Percentiles rank a stretch among this genome's conserved stretches.
These are phyloP conservation scores for Chaetorhynchus papuensis DNA, from an alignment of 2,113 vertebrate species.

Conservation along the genomic window DNA sequence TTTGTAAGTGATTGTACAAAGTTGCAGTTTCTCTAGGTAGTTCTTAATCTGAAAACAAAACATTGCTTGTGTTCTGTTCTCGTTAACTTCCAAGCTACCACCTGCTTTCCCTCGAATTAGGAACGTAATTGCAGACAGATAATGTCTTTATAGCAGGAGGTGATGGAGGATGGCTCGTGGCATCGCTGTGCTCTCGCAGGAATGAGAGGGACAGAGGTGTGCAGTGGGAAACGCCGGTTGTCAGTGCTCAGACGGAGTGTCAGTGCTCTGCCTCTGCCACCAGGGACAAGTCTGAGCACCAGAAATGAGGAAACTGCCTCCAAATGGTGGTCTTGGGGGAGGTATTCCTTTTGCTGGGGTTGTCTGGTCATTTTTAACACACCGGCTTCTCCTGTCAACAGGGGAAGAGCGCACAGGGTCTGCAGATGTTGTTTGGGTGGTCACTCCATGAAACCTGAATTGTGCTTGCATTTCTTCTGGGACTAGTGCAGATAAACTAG, in stretches of 20 bases:
- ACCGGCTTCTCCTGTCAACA: background rate
- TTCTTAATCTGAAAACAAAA: constrained; percentile 38
- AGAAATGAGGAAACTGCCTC: background rate
- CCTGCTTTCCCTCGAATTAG: constrained; percentile 30
- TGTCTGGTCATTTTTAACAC: background rate
- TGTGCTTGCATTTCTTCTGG: background rate
- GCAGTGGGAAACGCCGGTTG: background rate
- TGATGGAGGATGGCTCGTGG: background rate
- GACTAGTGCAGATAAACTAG: background rate
- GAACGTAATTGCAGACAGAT: constrained; percentile 1
- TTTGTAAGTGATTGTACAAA: background rate
- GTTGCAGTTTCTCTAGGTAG: background rate
- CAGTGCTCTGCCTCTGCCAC: background rate
- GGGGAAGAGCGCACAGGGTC: background rate
- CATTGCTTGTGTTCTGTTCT: background rate
- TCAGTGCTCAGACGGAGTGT: background rate
- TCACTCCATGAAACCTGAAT: background rate
- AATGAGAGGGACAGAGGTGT: background rate
- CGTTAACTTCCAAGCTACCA: constrained; percentile 19
- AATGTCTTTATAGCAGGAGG: background rate
- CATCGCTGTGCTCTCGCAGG: background rate
- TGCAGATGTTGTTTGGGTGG: background rate
- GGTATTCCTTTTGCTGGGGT: background rate
- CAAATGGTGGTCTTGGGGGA: background rate
- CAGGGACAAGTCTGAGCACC: background rate